These are phyloP conservation scores for Danio aesculapii DNA, from an alignment of 2,797 vertebrate species.

Conservation along the genomic window DNA sequence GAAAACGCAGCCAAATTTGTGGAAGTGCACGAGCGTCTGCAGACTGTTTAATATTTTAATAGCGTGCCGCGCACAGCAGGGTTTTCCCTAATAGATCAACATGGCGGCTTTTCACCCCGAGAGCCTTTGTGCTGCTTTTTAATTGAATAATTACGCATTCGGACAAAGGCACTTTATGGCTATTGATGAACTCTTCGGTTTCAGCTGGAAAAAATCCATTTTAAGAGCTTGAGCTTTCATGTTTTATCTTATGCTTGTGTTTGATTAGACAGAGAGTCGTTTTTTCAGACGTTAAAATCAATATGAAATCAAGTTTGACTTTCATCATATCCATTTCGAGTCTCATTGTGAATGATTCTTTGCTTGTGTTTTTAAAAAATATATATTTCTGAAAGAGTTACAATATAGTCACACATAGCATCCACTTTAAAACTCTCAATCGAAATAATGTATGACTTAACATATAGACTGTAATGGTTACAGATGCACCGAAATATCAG, in stretches of 20 bases:
- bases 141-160: constrained; percentile 22
- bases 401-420: too few relatives aligned
- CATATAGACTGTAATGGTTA: too few relatives aligned
- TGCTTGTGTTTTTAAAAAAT: too few relatives aligned
- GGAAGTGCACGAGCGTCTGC: constrained; percentile 3
- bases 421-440: too few relatives aligned
- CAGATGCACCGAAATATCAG: too few relatives aligned
- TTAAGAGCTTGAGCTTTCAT: background rate
- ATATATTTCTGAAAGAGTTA: too few relatives aligned
- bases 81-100: constrained; percentile 33
- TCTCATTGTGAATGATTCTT: background rate
- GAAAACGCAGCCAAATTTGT: background rate
- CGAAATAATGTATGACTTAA: too few relatives aligned
- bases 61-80: constrained; percentile 14
- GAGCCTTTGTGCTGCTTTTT: constrained; percentile 21
- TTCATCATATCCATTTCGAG: background rate
- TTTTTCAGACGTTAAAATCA: background rate
- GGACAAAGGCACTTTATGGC: background rate
- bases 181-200: background rate
- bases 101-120: constrained; percentile 7
- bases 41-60: constrained; percentile 51
- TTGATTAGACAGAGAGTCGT: background rate
- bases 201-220: constrained; percentile 12
- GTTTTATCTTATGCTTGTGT: background rate
- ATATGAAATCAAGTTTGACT: background rate